Percentiles rank a stretch among this genome's conserved stretches.
Conservation (phyloP, 2,113 vertebrate species). For the Lepus europaeus region DNA sequence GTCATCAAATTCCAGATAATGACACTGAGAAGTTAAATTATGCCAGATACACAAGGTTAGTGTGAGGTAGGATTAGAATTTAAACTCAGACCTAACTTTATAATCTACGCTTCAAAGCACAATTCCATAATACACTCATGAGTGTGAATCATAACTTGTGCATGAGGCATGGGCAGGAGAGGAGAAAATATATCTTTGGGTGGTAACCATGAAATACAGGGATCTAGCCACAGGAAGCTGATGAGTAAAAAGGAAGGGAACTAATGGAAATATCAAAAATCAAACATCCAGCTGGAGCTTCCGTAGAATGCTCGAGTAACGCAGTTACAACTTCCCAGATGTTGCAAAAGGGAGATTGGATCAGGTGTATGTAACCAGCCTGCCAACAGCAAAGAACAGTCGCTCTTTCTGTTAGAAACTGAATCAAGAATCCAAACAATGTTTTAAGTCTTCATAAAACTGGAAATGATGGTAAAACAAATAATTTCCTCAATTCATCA, state of each 20-base stretch:
- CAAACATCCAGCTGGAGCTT: background rate
- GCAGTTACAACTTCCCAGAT: background rate
- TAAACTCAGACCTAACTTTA: background rate
- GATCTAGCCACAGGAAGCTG: background rate
- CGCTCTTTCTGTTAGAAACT: background rate
- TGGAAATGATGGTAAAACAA: constrained; percentile 21
- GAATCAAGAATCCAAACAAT: background rate
- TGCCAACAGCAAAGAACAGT: background rate
- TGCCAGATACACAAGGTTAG: background rate
- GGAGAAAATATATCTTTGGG: background rate
- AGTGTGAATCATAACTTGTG: background rate
- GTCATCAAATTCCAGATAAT: background rate
- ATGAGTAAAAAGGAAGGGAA: background rate
- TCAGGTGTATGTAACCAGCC: background rate
- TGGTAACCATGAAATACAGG: background rate
- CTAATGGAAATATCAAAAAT: background rate
- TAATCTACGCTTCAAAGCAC: background rate
- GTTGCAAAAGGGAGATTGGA: background rate
- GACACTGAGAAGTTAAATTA: background rate
- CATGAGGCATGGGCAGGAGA: background rate
- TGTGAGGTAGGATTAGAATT: background rate
- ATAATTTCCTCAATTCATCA: constrained; percentile 51
- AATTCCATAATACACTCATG: background rate
- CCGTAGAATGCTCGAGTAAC: background rate
- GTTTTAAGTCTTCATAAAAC: background rate